Percentiles rank a stretch among this genome's conserved stretches.
Evolutionary conservation across 2,888 invertebrate genomes (phyloP).

Genomic region (Matsumyia berberina): DNA sequence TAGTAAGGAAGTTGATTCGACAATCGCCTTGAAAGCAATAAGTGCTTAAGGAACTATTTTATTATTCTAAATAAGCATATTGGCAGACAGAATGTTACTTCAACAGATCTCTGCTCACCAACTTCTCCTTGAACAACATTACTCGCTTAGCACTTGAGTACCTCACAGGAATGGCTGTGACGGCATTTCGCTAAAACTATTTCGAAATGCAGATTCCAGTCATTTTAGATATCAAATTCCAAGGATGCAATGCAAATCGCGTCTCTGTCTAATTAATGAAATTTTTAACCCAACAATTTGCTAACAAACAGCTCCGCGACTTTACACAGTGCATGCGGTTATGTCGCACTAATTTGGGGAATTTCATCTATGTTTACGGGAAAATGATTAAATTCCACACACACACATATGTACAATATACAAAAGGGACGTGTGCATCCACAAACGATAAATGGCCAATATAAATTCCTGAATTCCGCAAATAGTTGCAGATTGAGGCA

Average conservation of each 20-base stretch:
- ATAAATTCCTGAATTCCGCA: constrained; percentile 63
- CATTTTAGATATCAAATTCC: not conserved
- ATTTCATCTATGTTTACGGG: constrained; percentile 54
- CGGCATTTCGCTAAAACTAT: too few species aligned
- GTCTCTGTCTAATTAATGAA: constrained; percentile 33
- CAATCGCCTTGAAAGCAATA: too few species aligned
- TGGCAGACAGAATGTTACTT: too few species aligned
- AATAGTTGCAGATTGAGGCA: constrained; percentile 61
- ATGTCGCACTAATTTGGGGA: constrained; percentile 31
- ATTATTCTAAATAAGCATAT: too few species aligned
- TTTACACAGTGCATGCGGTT: not conserved
- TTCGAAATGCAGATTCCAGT: too few species aligned
- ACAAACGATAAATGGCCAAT: constrained; percentile 54
- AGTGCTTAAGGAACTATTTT: too few species aligned
- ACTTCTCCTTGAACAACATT: too few species aligned
- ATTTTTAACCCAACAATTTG: constrained; percentile 23
- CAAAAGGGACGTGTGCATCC: constrained; percentile 4
- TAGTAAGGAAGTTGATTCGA: too few species aligned
- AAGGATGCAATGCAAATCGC: constrained; percentile 21
- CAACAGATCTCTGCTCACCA: too few species aligned
- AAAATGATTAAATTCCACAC: constrained; percentile 65
- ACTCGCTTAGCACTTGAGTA: too few species aligned
- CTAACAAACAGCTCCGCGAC: not conserved
- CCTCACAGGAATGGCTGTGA: too few species aligned
- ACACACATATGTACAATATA: not conserved